phyloP scores from a whole-genome alignment of 2,888 invertebrate species.

The Andrena chrysosceles region DNA sequence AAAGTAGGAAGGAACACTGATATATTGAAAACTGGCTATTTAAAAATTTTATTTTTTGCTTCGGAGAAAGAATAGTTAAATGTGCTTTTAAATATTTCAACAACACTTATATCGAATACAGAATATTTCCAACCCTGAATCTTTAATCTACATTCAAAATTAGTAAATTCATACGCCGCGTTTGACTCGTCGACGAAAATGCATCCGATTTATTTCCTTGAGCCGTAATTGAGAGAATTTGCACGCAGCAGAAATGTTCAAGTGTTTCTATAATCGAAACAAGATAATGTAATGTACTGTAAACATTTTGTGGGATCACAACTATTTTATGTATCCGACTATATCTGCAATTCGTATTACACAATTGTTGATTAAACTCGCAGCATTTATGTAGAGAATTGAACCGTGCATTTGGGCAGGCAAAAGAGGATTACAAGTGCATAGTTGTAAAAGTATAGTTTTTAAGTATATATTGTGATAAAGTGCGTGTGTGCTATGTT shows the following conservation, averaged over 20 bases:
- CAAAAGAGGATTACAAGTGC: slow-evolving; percentile 67
- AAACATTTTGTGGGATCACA: slow-evolving; percentile 28
- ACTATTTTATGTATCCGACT: slow-evolving; percentile 45
- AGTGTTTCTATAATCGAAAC: slow-evolving; percentile 24
- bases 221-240: slow-evolving; percentile 20
- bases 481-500: slow-evolving; percentile 79
- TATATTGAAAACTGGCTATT: slow-evolving; percentile 3
- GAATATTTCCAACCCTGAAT: background rate
- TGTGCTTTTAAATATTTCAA: slow-evolving; percentile 1
- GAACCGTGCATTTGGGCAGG: slow-evolving; percentile 67
- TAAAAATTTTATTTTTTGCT: slow-evolving; percentile 4
- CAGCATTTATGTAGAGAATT: slow-evolving; percentile 56
- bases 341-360: slow-evolving; percentile 45
- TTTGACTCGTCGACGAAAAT: slow-evolving; percentile 20
- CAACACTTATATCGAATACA: background rate
- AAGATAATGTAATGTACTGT: slow-evolving; percentile 32
- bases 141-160: slow-evolving; percentile 16
- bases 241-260: slow-evolving; percentile 17
- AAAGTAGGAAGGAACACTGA: slow-evolving; percentile 11
- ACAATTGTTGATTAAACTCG: slow-evolving; percentile 50
- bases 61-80: background rate
- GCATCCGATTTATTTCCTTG: slow-evolving; percentile 19
- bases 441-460: slow-evolving; percentile 67
- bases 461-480: slow-evolving; percentile 72
- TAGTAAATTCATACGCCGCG: slow-evolving; percentile 17